These are phyloP conservation scores for Phataginus tricuspis DNA, from an alignment of 2,797 vertebrate genomes.

Conservation along the genomic window DNA sequence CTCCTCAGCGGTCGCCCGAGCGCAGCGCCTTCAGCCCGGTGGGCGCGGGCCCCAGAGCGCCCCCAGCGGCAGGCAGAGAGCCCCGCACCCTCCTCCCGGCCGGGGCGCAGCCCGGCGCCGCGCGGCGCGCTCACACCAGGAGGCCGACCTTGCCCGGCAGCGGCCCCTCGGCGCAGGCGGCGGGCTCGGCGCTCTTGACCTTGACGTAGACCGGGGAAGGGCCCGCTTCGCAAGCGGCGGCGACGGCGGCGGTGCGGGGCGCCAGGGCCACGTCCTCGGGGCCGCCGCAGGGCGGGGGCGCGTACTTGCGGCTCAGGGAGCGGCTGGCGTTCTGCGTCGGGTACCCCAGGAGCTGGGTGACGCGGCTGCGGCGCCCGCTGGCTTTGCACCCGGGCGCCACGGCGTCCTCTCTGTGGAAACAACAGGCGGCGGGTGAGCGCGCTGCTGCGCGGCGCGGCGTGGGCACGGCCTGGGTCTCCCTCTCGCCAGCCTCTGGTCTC, in stretches of 20 bases:
- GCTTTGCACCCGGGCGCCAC: conserved; percentile 85
- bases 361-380: conserved; percentile 85
- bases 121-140: conserved; percentile 71
- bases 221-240: conserved; percentile 73
- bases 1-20: not conserved
- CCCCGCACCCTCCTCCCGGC: not conserved
- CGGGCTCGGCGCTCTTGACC: conserved; percentile 68
- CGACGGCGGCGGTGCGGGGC: not conserved
- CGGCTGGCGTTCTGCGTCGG: conserved; percentile 84
- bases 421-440: conserved; percentile 67
- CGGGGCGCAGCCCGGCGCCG: not conserved
- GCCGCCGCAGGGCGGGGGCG: conserved; percentile 70
- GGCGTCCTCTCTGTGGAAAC: conserved; percentile 76
- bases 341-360: conserved; percentile 89
- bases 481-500: not conserved
- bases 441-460: not conserved
- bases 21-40: not conserved
- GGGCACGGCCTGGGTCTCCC: not conserved
- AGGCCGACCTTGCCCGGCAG: conserved; percentile 66
- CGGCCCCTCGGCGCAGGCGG: conserved; percentile 24
- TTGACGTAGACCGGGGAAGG: conserved; percentile 73
- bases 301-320: conserved; percentile 80
- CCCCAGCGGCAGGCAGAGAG: conserved; percentile 33
- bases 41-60: not conserved
- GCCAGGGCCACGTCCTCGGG: conserved; percentile 70